Percentiles rank a stretch among this genome's conserved stretches.
Evolutionary conservation across 2,113 vertebrate species (phyloP).

Genomic region (Gymnorhina tibicen): DNA sequence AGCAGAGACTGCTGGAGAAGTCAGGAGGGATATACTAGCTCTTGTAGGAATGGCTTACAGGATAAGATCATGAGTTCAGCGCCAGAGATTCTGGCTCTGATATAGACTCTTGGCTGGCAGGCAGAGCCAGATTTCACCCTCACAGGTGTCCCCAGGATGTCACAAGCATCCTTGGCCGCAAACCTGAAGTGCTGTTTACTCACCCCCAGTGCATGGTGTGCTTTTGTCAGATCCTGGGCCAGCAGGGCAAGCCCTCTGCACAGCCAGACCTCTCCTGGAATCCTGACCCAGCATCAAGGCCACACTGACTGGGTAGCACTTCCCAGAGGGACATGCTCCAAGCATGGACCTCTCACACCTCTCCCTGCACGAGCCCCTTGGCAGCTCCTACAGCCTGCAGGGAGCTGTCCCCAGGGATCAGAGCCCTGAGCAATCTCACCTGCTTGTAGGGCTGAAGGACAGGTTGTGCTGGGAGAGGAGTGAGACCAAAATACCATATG

Average conservation of each 20-base stretch:
- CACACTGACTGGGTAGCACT: background rate
- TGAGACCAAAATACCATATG: background rate
- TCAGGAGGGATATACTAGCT: background rate
- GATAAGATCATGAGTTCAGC: background rate
- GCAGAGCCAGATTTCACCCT: background rate
- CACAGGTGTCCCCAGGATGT: background rate
- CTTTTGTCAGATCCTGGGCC: background rate
- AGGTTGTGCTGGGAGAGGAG: background rate
- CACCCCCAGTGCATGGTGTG: accelerated
- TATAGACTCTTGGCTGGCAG: accelerated
- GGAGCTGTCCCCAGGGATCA: background rate
- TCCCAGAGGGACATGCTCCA: background rate
- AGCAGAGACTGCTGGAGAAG: background rate
- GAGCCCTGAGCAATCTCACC: background rate
- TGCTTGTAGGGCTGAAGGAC: background rate
- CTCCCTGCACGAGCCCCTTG: accelerated
- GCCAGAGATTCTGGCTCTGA: background rate
- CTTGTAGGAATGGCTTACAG: background rate
- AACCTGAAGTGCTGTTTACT: background rate
- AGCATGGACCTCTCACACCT: accelerated
- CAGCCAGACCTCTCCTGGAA: background rate
- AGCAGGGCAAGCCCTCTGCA: background rate
- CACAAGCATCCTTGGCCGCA: background rate
- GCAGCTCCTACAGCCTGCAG: background rate
- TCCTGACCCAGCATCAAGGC: background rate